Conservation (phyloP, 1,140 invertebrate genomes). For the Drosophila punjabiensis region DNA sequence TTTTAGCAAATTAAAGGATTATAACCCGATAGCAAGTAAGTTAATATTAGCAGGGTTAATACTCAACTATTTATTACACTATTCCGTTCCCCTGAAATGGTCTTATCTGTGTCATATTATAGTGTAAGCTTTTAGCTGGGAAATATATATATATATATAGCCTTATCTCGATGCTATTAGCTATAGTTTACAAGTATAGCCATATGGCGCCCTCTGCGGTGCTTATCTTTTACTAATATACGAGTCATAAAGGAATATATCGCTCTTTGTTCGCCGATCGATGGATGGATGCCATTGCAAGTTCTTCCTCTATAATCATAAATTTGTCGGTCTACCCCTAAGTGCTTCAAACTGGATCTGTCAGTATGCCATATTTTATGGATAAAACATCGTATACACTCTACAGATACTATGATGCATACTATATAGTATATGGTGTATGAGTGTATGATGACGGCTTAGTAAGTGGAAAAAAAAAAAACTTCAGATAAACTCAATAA, state of each 20-base stretch:
- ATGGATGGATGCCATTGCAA: slow-evolving; percentile 6
- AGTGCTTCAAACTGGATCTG: slow-evolving; percentile 26
- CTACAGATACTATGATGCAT: background rate
- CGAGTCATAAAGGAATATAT: slow-evolving; percentile 10
- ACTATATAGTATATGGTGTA: background rate
- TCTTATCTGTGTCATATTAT: background rate
- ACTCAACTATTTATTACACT: background rate
- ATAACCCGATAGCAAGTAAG: background rate
- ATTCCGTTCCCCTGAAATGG: background rate
- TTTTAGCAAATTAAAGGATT: background rate
- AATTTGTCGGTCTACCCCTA: slow-evolving; percentile 16
- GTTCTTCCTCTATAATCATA: slow-evolving; percentile 20
- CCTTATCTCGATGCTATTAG: background rate
- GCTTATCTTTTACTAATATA: slow-evolving; percentile 8
- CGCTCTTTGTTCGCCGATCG: slow-evolving; percentile 23
- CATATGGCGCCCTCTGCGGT: background rate
- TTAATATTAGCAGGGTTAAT: background rate
- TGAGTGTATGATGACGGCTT: background rate
- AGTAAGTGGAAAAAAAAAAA: slow-evolving; percentile 20
- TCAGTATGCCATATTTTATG: slow-evolving; percentile 26
- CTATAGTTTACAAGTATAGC: background rate
- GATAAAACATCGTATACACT: slow-evolving; percentile 5
- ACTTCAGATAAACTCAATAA: slow-evolving; percentile 37
- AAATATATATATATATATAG: background rate
- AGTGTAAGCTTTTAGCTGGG: slow-evolving; percentile 7